Conservation (phyloP, 1,140 invertebrate genomes). For the Ganaspis sp. region DNA sequence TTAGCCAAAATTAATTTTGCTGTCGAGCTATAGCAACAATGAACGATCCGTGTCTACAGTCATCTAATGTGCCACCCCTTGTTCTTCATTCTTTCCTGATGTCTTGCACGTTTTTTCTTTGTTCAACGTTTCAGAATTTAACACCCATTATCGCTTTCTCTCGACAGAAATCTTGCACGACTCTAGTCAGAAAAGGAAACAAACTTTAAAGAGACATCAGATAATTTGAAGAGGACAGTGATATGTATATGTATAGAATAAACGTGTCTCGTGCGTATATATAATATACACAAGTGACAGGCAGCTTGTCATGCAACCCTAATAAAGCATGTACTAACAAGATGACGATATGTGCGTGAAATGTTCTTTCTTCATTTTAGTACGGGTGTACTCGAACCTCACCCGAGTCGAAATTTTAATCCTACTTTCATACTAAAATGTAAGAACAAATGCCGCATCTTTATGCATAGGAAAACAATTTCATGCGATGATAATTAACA, state of each 20-base stretch:
- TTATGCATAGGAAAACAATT: no score
- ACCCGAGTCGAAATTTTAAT: conserved; percentile 58
- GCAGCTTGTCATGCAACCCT: conserved; percentile 66
- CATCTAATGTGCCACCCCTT: conserved; percentile 53
- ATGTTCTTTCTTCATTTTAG: conserved; percentile 56
- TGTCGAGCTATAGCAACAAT: not conserved
- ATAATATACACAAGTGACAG: conserved; percentile 40
- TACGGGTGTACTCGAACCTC: not conserved
- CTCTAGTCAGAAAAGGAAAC: not conserved
- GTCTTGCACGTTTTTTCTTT: conserved; percentile 74
- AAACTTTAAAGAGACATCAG: not conserved
- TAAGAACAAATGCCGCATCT: no score
- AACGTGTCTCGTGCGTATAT: conserved; percentile 38
- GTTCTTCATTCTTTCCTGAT: conserved; percentile 68
- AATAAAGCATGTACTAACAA: conserved; percentile 69
- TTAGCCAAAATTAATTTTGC: not conserved
- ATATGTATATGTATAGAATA: not conserved
- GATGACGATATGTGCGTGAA: conserved; percentile 68
- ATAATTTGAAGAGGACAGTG: conserved; percentile 21
- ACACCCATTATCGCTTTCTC: conserved; percentile 51
- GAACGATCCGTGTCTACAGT: conserved; percentile 2
- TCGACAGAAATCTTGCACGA: conserved; percentile 32
- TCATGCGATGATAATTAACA: no score
- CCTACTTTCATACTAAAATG: conserved; percentile 62
- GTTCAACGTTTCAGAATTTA: conserved; percentile 68